These are phyloP conservation scores for Aldrovandia affinis DNA, from an alignment of 2,797 vertebrate species.

Conservation along the genomic window DNA sequence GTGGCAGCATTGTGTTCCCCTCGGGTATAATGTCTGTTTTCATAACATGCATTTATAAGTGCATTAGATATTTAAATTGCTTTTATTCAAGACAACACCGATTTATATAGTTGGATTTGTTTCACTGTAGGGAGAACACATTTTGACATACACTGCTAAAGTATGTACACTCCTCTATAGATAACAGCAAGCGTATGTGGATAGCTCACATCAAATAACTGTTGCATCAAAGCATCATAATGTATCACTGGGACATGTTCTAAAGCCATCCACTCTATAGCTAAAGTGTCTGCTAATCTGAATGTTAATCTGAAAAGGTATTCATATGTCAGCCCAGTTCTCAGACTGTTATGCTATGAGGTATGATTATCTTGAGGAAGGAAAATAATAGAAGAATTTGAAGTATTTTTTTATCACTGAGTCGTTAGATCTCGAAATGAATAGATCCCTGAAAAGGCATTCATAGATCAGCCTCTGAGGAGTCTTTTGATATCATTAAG, in stretches of 20 bases:
- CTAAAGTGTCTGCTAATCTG: neutral
- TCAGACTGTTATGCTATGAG: no score
- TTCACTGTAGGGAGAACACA: neutral
- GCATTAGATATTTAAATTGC: neutral
- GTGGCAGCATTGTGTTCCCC: neutral
- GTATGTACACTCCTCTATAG: neutral
- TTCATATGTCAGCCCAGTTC: no score
- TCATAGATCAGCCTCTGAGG: conserved; percentile 32
- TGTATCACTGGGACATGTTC: neutral
- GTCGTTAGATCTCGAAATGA: conserved; percentile 26
- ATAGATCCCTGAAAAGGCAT: conserved; percentile 38
- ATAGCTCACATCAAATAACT: neutral
- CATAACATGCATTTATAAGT: neutral
- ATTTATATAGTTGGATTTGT: neutral
- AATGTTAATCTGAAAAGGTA: neutral
- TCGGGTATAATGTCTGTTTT: neutral
- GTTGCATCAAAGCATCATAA: neutral
- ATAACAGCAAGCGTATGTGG: neutral
- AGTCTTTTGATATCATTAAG: conserved; percentile 56
- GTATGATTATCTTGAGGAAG: neutral
- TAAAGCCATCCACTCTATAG: no score
- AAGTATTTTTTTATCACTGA: conserved; percentile 1
- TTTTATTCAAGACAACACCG: neutral
- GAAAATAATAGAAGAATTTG: conserved; percentile 4
- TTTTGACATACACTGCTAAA: neutral